Evolutionary conservation across 2,888 invertebrate species (phyloP), one percentile per base, ranked within the genome.

Genomic region (Meliscaeva auricollis): DNA sequence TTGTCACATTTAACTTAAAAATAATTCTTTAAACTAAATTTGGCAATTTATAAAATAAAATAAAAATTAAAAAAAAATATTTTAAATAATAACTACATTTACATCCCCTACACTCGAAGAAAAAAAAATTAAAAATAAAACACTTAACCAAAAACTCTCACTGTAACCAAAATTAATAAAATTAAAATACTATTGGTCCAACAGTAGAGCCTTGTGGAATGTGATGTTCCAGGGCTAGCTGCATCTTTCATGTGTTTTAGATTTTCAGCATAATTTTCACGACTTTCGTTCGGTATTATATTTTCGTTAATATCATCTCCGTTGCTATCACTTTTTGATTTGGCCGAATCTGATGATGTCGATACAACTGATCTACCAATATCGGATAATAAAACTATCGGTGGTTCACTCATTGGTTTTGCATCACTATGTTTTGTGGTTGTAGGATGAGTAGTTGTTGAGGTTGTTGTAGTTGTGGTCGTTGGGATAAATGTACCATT

Each of bases 401-500:
- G 92, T 11, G 93, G 92, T 78, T 92, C 92, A 22, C 90, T 89
- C 60, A 91, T 90, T 13, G 93, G 93, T 75, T 91, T 91, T 1
- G 92, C 91, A 38, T 94, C 94, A 60, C 93, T 93, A 22, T 93
- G 93, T 32, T 92, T 91, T 62, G 93, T 93, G 5, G 94, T 93
- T 11, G 93, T 91, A 72, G 92, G 92, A 41, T 94, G 93, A 7
- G 94, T 94, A 2, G 94, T 94, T 7, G 94, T 93, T 13, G 94
- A 94, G 2, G 95, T 94, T 4, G 94, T 94, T 5, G 94, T 94
- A 0, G 94, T 94, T 0, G 94, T 94, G 1, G 94, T 97, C 11
- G 96, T 96, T 1, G 97, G 97, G 20, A 97, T 96, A 48, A 96
- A 91, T 15, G 94, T 95, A 88, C 95, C 94, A 91, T 97, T 97